Base-by-base conservation (phyloP, 2,113 vertebrate genomes). In the Tamias sibiricus region DNA sequence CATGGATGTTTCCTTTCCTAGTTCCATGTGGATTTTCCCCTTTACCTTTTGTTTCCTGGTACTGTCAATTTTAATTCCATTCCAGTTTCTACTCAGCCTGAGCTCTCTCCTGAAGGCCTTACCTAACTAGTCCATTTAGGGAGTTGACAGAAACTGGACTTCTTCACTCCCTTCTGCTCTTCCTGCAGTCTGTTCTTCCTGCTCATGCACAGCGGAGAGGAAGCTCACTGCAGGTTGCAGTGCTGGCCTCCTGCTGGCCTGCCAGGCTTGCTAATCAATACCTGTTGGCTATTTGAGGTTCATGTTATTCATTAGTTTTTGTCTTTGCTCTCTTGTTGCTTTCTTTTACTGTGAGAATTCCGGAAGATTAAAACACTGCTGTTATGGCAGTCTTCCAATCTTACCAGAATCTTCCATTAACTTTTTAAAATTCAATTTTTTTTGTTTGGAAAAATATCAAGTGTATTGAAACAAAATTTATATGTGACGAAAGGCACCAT, bases 331-430 rank as follows among this genome's bases (percentile, higher is more conserved):
- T 83, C 47, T 40, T 32, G 44, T 37, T 94, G 44, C 32, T 44
- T 54, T 86, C 22, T 90, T 91, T 90, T 62, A 86, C 32, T 68
- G 28, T 57, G 52, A 90, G 44, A 40, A 82, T 89, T 90, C 32
- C 42, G 26, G 69, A 54, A 90, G 59, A 59, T n/a, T 59, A 30
- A 83, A 93, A 47, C n/a, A 22, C 12, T 24, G 22, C 4, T n/a
- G 1, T 49, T 86, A 57, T 4, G 42, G 20, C 69, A 37, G 4
- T n/a, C 8, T 87, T 75, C 37, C 42, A 28, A 69, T 76, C 20
- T 77, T 87, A 42, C 20, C 69, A 94, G 76, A 76, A 71, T 76
- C 22, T 87, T 87, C 62, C 20, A 52, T 19, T 69, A 40, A 49
- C 5, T 8, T 76, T 89, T 30, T 30, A 59, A 22, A 81, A 10